Evolutionary conservation across 2,797 vertebrate species (phyloP).

Genomic region (Erethizon dorsatum): DNA sequence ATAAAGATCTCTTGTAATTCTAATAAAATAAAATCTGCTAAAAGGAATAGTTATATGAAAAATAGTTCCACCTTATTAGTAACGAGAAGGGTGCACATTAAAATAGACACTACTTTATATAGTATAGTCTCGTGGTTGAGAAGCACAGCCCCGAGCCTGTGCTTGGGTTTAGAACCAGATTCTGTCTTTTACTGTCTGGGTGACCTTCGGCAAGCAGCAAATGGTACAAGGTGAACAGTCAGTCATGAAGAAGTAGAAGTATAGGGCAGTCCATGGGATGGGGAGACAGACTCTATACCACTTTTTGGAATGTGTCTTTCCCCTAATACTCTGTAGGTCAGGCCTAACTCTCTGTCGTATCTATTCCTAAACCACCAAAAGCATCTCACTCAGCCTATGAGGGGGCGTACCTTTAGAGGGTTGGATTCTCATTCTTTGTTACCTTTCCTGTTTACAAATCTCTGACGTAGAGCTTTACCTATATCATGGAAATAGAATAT

Average conservation of each 20-base stretch:
- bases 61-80: not conserved
- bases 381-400: not conserved
- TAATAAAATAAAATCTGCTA: conserved; percentile 16
- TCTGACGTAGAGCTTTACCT: not conserved
- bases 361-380: not conserved
- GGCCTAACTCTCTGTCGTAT: not conserved
- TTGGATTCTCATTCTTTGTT: not conserved
- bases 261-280: not conserved
- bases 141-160: not conserved
- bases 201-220: not conserved
- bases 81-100: not conserved
- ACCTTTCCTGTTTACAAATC: not conserved
- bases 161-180: not conserved
- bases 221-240: not conserved
- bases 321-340: not conserved
- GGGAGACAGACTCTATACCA: not conserved
- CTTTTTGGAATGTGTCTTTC: not conserved
- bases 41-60: conserved; percentile 36
- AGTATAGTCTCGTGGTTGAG: not conserved
- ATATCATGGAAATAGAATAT: not conserved
- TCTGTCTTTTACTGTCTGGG: not conserved
- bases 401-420: not conserved
- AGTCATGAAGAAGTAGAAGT: not conserved
- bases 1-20: not conserved
- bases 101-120: not conserved